phyloP scores from a whole-genome alignment of 2,888 invertebrate species.

The Drosophila hamatofila region DNA sequence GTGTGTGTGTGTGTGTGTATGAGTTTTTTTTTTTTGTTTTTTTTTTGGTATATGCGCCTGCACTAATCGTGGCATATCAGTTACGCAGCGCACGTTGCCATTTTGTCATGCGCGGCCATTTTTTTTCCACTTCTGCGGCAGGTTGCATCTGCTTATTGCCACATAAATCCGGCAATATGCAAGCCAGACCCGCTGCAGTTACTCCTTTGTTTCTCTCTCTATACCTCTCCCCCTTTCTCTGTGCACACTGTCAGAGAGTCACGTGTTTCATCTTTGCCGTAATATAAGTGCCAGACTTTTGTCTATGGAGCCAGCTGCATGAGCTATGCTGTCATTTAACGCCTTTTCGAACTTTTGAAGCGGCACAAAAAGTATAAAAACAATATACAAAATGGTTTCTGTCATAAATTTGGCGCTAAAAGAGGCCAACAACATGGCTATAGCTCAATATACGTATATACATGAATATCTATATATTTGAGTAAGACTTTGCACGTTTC shows the following conservation, averaged over 20 bases:
- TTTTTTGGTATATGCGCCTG: slow-evolving; percentile 26
- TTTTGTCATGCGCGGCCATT: slow-evolving; percentile 53
- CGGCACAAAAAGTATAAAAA: slow-evolving; percentile 21
- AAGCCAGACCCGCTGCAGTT: slow-evolving; percentile 52
- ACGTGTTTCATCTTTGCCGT: slow-evolving; percentile 71
- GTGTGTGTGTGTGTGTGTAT: not conserved
- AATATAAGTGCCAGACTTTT: slow-evolving; percentile 60
- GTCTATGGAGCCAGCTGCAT: slow-evolving; percentile 38
- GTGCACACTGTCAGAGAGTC: slow-evolving; percentile 47
- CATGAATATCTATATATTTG: slow-evolving; percentile 26
- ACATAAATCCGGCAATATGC: slow-evolving; percentile 75
- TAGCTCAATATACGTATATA: slow-evolving; percentile 23
- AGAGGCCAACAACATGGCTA: slow-evolving; percentile 34
- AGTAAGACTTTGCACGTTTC: slow-evolving; percentile 33
- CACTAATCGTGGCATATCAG: slow-evolving; percentile 76
- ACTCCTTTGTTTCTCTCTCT: slow-evolving; percentile 22
- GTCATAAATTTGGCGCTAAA: slow-evolving; percentile 41
- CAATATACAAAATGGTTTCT: slow-evolving; percentile 37
- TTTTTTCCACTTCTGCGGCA: slow-evolving; percentile 46
- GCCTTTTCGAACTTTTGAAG: slow-evolving; percentile 28
- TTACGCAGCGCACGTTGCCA: slow-evolving; percentile 71
- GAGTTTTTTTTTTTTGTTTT: not conserved
- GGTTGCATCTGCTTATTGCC: slow-evolving; percentile 79
- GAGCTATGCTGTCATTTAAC: slow-evolving; percentile 46
- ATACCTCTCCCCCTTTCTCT: not conserved